Conservation (phyloP, 2,888 invertebrate species). For the Eupithecia subumbrata region DNA sequence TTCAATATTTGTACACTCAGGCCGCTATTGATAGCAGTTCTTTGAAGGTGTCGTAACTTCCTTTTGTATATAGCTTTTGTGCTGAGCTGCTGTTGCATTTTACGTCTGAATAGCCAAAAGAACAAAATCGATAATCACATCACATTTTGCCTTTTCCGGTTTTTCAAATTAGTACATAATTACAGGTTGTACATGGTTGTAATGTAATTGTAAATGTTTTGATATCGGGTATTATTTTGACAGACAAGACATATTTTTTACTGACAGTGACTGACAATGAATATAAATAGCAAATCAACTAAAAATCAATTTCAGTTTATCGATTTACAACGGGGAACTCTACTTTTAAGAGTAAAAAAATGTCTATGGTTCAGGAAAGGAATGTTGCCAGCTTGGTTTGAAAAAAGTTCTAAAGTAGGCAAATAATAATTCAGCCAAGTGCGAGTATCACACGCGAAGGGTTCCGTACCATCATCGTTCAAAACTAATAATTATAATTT, state of each 20-base stretch:
- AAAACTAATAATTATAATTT: too few relatives aligned
- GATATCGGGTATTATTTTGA: too few relatives aligned
- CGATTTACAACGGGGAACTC: background rate
- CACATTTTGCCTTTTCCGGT: background rate
- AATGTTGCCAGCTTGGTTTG: constrained; percentile 1
- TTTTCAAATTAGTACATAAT: background rate
- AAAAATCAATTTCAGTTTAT: background rate
- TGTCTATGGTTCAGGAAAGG: constrained; percentile 5
- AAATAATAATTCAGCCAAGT: too few relatives aligned
- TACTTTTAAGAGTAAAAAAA: background rate
- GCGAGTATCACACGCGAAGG: too few relatives aligned
- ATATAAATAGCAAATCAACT: too few relatives aligned
- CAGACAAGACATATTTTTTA: too few relatives aligned
- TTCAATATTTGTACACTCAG: constrained; percentile 54
- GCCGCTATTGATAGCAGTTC: constrained; percentile 62
- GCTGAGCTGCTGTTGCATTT: constrained; percentile 33
- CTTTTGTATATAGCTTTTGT: constrained; percentile 25
- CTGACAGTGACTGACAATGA: too few relatives aligned
- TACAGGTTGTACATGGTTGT: background rate
- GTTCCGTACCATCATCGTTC: too few relatives aligned
- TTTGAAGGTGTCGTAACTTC: constrained; percentile 59
- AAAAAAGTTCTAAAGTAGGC: background rate
- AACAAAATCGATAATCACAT: background rate
- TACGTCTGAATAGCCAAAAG: constrained; percentile 1
- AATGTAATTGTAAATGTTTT: too few relatives aligned